A percentile compares a stretch with the other conserved stretches of the same genome.
Evolutionary conservation across 2,113 vertebrate genomes (phyloP).

Genomic region (Dascyllus trimaculatus): DNA sequence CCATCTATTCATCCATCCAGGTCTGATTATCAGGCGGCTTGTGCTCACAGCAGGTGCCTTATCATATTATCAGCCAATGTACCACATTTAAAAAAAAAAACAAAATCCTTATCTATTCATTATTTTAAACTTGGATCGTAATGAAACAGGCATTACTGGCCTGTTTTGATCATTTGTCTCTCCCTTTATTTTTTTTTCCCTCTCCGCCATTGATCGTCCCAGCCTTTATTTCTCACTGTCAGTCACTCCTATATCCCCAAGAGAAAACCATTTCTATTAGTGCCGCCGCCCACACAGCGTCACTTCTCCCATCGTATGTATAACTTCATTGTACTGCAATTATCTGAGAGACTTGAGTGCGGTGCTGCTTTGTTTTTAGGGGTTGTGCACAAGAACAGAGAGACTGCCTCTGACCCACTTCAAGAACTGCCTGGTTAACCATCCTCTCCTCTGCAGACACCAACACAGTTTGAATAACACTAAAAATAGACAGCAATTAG

Average conservation of each 20-base stretch:
- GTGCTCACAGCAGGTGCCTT: background rate
- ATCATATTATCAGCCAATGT: constrained; percentile 6
- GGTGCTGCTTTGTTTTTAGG: constrained; percentile 35
- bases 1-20: constrained; percentile 28
- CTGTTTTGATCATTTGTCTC: constrained; percentile 41
- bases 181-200: background rate
- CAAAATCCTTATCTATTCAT: constrained; percentile 4
- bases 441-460: constrained; percentile 12
- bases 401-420: constrained; percentile 43
- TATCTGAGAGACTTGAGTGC: constrained; percentile 49
- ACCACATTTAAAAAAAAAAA: background rate
- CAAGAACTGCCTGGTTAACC: constrained; percentile 35
- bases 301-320: constrained; percentile 71
- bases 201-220: constrained; percentile 66
- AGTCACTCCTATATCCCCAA: constrained; percentile 57
- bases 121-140: constrained; percentile 13
- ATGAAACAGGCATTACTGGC: constrained; percentile 38
- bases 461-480: constrained; percentile 26
- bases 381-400: constrained; percentile 48
- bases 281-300: constrained; percentile 73
- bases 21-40: constrained; percentile 6
- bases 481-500: constrained; percentile 47
- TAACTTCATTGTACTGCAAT: constrained; percentile 59
- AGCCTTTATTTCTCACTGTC: constrained; percentile 72
- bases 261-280: constrained; percentile 72